Evolutionary conservation across 2,797 vertebrate species (phyloP), one percentile per base, ranked within the genome.

Genomic region (Amazona ochrocephala): DNA sequence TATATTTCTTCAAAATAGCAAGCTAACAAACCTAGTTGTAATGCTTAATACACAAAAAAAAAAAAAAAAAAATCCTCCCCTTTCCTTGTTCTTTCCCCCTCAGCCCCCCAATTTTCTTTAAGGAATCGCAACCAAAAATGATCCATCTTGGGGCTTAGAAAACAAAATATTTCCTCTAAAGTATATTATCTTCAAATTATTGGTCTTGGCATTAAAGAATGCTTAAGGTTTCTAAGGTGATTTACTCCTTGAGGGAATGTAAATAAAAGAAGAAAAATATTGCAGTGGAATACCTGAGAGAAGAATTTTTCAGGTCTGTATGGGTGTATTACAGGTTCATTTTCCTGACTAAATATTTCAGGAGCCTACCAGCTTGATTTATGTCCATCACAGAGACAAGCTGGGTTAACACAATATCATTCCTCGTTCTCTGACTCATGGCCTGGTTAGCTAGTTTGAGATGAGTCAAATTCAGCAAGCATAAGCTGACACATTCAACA

Each of bases 1-100:
- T 90, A 74, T 94, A 96, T 96, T 97, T 96, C 94, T 96, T 97
- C 94, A 90, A 96, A 98, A 98, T 42, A 97, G 66, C 93, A 95
- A 96, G 89, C 37, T 96, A 97, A 96, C 84, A 97, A 95, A 92
- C 53, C 50, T 80, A 85, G 89, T 95, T 90, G 74, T 64, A 96
- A 94, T 85, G 78, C 34, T 95, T 96, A 93, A 95, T 79, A 51
- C 80, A 65, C 19, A 70, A 10, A 5, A 37, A 9, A 37, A 37
- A 37, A 37, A 37, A 37, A 37, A 37, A 37, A 37, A 62, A 93
- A 96, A 97, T 64, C 27, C 30, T 71, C 71, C 76, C 47, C 24
- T 19, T 87, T 91, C 67, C 62, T 44, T 56, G 30, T 90, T 45
- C 51, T 24, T 37, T 81, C 68, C 1, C 56, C 15, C 10, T 11